phyloP scores from a whole-genome alignment of 2,797 vertebrate genomes.

The Bovichtus variegatus region DNA sequence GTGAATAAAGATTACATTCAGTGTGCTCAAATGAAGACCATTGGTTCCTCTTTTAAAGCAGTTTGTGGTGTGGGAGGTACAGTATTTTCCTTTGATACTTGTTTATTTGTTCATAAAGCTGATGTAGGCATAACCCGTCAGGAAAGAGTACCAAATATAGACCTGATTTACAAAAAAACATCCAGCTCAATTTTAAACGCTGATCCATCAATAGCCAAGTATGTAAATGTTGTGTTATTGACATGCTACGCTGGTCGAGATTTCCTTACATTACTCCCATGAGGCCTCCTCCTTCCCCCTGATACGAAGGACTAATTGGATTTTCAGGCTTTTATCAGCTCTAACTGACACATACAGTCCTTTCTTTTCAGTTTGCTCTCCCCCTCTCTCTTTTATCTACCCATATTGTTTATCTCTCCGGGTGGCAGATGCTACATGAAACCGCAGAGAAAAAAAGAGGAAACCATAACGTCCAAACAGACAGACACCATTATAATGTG shows the following conservation, averaged over 20 bases:
- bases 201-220: slow-evolving; percentile 57
- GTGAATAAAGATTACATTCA: slow-evolving; percentile 47
- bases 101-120: slow-evolving; percentile 57
- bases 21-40: slow-evolving; percentile 41
- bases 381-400: slow-evolving; percentile 59
- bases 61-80: slow-evolving; percentile 44
- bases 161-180: slow-evolving; percentile 45
- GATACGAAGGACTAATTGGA: slow-evolving; percentile 78
- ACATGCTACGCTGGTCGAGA: slow-evolving; percentile 51
- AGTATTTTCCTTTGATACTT: slow-evolving; percentile 59
- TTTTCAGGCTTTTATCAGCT: slow-evolving; percentile 78
- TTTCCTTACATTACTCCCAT: slow-evolving; percentile 66
- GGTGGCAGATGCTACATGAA: slow-evolving; percentile 67
- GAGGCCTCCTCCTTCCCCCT: slow-evolving; percentile 53
- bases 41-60: slow-evolving; percentile 20
- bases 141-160: slow-evolving; percentile 43
- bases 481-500: slow-evolving; percentile 39
- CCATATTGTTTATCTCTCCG: slow-evolving; percentile 66
- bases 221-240: slow-evolving; percentile 71
- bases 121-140: slow-evolving; percentile 52
- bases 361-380: slow-evolving; percentile 59
- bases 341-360: slow-evolving; percentile 67
- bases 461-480: slow-evolving; percentile 46
- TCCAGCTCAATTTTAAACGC: slow-evolving; percentile 28
- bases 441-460: slow-evolving; percentile 41